Evolutionary conservation across 1,140 invertebrate genomes (phyloP).

Genomic region (Limonius californicus): DNA sequence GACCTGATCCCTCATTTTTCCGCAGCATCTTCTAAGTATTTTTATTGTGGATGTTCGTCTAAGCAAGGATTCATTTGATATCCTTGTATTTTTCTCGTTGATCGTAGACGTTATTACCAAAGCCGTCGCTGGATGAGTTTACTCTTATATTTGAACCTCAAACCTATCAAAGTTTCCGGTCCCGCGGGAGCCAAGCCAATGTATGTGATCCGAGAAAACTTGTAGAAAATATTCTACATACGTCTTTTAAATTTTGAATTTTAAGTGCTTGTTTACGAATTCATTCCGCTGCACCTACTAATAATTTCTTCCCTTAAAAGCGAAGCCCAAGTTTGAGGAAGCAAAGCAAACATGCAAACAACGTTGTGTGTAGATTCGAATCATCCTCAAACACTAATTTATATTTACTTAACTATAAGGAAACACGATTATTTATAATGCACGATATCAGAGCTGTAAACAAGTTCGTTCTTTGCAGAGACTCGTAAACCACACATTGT

Average conservation of each 20-base stretch:
- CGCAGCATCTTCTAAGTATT: no score
- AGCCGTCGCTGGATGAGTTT: background rate
- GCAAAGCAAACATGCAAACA: constrained; percentile 17
- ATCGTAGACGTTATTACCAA: no score
- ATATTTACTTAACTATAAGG: constrained; percentile 33
- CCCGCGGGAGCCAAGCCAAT: background rate
- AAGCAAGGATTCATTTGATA: no score
- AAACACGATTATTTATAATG: constrained; percentile 36
- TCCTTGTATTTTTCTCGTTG: no score
- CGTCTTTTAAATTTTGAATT: background rate
- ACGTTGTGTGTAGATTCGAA: constrained; percentile 25
- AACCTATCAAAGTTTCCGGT: constrained; percentile 2
- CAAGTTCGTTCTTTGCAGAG: constrained; percentile 25
- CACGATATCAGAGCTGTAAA: constrained; percentile 32
- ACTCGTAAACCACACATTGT: constrained; percentile 15
- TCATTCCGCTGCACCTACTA: no score
- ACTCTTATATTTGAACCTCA: background rate
- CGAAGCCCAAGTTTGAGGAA: background rate
- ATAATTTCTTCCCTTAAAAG: no score
- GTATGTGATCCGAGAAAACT: no score
- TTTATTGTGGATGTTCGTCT: no score
- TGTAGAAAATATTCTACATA: no score
- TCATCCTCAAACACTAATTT: constrained; percentile 35
- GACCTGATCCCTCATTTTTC: no score
- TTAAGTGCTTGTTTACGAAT: background rate